These are phyloP conservation scores for Atta texana DNA, from an alignment of 1,140 invertebrate genomes.

Conservation along the genomic window DNA sequence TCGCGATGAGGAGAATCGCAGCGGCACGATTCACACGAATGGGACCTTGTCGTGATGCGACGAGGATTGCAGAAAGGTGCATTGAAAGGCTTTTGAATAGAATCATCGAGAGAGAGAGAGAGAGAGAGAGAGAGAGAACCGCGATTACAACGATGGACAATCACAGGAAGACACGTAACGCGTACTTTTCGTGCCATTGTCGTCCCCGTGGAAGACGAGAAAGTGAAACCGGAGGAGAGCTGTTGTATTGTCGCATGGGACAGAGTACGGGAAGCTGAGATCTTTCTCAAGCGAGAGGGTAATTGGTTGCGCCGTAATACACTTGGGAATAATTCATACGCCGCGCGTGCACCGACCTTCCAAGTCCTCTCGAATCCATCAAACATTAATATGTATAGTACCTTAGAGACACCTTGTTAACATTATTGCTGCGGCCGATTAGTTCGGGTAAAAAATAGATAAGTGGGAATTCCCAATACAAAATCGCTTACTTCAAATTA, in stretches of 20 bases:
- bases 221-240: slow-evolving; percentile 53
- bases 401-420: slow-evolving; percentile 34
- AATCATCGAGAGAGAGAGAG: not conserved
- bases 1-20: not conserved
- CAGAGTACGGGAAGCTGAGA: slow-evolving; percentile 35
- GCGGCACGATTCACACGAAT: not conserved
- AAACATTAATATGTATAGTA: slow-evolving; percentile 56
- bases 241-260: slow-evolving; percentile 47
- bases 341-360: slow-evolving; percentile 42
- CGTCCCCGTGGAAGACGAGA: slow-evolving; percentile 24
- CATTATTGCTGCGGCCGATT: slow-evolving; percentile 40
- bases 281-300: slow-evolving; percentile 58
- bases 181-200: slow-evolving; percentile 39
- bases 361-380: slow-evolving; percentile 49
- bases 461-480: not conserved
- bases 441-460: slow-evolving; percentile 38
- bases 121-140: not conserved
- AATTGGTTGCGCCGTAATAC: slow-evolving; percentile 46
- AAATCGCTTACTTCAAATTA: not conserved
- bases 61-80: not conserved
- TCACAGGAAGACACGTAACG: slow-evolving; percentile 49
- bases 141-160: slow-evolving; percentile 31
- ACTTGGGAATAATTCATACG: slow-evolving; percentile 59
- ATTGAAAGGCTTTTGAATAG: slow-evolving; percentile 27
- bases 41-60: not conserved